Evolutionary conservation across 37 sponge, comb jelly and placozoan genomes (phyloP).

Genomic region (Theonella swinhoei): DNA sequence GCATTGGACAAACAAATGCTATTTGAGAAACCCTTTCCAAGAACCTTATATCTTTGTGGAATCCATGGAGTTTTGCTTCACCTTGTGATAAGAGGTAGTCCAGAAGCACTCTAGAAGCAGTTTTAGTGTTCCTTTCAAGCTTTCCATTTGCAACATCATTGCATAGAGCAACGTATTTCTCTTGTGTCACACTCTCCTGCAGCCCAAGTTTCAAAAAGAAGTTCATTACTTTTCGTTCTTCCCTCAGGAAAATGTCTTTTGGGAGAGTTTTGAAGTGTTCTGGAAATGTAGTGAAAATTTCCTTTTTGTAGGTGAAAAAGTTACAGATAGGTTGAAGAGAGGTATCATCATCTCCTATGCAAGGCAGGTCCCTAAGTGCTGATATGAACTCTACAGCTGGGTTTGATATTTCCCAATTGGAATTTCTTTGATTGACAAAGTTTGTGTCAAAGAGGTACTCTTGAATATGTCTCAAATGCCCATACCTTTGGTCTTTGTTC

Average conservation of each 20-base stretch:
- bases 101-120: conserved; percentile 21
- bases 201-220: conserved; percentile 47
- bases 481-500: background rate
- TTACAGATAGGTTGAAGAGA: conserved; percentile 15
- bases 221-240: conserved; percentile 5
- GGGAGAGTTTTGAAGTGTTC: conserved; percentile 22
- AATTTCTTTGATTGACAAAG: background rate
- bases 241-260: background rate
- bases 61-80: background rate
- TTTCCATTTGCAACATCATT: conserved; percentile 9
- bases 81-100: conserved; percentile 38
- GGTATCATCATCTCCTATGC: conserved; percentile 26
- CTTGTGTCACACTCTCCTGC: background rate
- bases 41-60: background rate
- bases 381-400: conserved; percentile 4
- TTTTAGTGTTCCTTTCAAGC: background rate
- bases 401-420: background rate
- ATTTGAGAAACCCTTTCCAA: background rate
- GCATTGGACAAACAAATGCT: background rate
- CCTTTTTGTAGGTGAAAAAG: conserved; percentile 15
- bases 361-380: background rate
- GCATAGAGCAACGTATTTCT: conserved; percentile 27
- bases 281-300: conserved; percentile 45
- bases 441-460: background rate
- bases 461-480: background rate